Conservation (phyloP, 2,113 vertebrate species). For the Arenaria interpres region DNA sequence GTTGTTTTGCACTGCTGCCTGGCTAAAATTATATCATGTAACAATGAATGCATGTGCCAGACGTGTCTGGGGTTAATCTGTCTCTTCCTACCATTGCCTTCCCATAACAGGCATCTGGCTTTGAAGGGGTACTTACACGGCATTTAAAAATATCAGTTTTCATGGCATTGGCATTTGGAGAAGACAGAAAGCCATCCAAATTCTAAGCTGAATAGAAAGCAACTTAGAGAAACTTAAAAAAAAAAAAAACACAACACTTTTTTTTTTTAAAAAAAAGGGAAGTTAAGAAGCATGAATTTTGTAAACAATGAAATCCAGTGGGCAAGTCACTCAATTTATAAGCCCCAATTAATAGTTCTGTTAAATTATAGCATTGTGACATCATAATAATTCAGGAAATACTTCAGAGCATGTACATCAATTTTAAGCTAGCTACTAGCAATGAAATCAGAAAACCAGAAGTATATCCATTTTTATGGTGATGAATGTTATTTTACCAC, state of each 20-base stretch:
- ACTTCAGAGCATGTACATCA: neutral
- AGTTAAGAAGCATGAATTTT: neutral
- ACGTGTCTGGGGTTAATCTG: neutral
- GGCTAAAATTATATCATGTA: neutral
- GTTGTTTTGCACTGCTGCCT: neutral
- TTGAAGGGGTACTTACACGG: neutral
- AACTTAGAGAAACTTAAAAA: neutral
- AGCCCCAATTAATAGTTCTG: neutral
- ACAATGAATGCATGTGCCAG: fast-evolving
- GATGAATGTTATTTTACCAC: neutral
- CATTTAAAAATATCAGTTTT: neutral
- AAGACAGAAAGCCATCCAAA: neutral
- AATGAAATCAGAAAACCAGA: neutral
- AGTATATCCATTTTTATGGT: neutral
- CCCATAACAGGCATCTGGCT: neutral
- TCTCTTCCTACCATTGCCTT: neutral
- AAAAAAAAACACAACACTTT: neutral
- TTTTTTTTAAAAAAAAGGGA: neutral
- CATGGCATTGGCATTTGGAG: neutral
- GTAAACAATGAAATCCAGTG: neutral
- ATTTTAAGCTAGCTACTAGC: neutral
- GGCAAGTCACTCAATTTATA: fast-evolving
- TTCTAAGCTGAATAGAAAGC: neutral
- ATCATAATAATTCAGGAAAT: neutral
- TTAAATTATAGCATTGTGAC: neutral